Conservation (phyloP, 2,113 vertebrate genomes). For the Oreochromis spilurus region DNA sequence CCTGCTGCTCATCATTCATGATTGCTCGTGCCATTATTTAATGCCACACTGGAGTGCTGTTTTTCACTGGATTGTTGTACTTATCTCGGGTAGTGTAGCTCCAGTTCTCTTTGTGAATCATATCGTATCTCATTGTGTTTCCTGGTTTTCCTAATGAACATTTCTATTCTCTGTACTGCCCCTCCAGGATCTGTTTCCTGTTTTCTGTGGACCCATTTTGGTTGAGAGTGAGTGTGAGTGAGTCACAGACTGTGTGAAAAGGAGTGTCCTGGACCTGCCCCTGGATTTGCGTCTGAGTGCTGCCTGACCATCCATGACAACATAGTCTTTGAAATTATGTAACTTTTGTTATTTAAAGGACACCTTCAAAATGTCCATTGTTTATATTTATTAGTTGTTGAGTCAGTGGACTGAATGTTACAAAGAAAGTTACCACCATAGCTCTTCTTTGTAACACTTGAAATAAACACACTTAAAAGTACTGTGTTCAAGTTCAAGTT, state of each 20-base stretch:
- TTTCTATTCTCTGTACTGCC: neutral
- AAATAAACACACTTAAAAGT: neutral
- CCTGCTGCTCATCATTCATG: neutral
- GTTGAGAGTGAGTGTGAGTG: neutral
- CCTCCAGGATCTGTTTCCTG: neutral
- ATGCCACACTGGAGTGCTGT: neutral
- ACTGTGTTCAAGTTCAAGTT: too few relatives aligned
- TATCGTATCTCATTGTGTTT: neutral
- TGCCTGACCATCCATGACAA: too few relatives aligned
- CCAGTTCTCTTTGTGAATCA: neutral
- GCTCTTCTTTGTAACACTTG: neutral
- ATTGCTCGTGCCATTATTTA: neutral
- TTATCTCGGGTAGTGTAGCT: neutral
- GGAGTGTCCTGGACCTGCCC: neutral
- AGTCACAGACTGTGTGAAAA: neutral
- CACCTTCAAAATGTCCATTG: neutral
- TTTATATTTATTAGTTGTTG: neutral
- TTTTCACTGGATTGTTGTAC: neutral
- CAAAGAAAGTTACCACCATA: neutral
- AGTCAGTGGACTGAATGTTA: neutral
- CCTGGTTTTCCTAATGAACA: neutral
- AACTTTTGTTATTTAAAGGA: neutral
- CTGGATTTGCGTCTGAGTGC: neutral
- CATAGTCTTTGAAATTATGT: neutral
- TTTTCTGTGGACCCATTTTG: too few relatives aligned